Evolutionary conservation across 2,888 invertebrate genomes (phyloP), one percentile per base, ranked within the genome.

Genomic region (Pemphredon lugubris): DNA sequence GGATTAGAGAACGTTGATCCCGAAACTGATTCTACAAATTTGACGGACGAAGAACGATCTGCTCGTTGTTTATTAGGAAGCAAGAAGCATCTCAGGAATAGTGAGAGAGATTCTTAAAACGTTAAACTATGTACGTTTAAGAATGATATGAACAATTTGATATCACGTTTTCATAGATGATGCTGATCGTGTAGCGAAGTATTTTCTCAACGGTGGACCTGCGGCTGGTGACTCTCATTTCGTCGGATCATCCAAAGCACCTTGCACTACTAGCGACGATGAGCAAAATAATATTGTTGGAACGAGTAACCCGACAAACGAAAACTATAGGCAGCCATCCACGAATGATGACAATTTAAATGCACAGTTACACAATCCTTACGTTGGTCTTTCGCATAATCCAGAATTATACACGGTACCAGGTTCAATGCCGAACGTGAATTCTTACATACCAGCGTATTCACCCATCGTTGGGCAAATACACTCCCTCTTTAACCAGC

Each of bases 191-290:
- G 75, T 88, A 14, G 84, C 84, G 5, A 79, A 81, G 14, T 88
- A 88, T 69, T 88, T 88, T 61, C 63, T 83, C 54, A 73, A 68
- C 14, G 83, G 81, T 34, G 87, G 87, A 9, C 83, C 85, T 2
- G 21, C 60, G 9, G 58, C 60, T 26, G 84, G 82, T 13, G 61
- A 64, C 30, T 44, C 69, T 7, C 77, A 82, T 51, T 76, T 83
- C 26, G 5, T 57, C 18, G 20, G 32, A 39, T 21, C 44, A 6
- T 39, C 48, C 16, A 55, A 75, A 47, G 34, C 32, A 11, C 14
- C 39, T 26, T 48, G 44, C 13, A 18, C 57, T 32, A 4, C 37
- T 30, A 40, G 42, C 21, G 14, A 47, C 44, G 44, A 69, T 9
- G 51, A 54, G 34, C 13, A 45, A 16, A 21, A n/a, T 20, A 50